Percentiles rank a stretch among this genome's conserved stretches.
Evolutionary conservation across 2,113 vertebrate genomes (phyloP).

Genomic region (Perccottus glenii): DNA sequence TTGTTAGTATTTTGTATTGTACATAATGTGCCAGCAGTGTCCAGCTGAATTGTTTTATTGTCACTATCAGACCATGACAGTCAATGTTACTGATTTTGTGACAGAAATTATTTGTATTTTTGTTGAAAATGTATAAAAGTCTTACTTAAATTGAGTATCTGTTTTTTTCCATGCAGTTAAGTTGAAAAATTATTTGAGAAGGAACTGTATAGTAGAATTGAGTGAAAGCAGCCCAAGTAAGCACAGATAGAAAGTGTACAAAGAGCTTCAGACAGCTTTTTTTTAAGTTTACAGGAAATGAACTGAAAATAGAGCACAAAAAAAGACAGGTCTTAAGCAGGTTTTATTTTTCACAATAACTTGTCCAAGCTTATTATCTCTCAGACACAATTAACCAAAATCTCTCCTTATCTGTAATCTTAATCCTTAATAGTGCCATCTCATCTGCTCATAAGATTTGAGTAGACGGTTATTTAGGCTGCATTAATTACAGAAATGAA

Average conservation of each 20-base stretch:
- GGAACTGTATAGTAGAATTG: too few species aligned
- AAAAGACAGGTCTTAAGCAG: too few species aligned
- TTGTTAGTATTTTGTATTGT: slow-evolving; percentile 50
- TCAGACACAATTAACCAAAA: not conserved
- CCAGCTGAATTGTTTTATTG: not conserved
- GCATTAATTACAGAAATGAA: not conserved
- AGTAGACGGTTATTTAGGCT: not conserved
- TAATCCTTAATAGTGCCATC: not conserved
- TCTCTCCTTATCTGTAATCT: not conserved
- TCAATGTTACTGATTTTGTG: slow-evolving; percentile 53
- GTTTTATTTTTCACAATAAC: not conserved
- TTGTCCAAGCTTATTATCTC: not conserved
- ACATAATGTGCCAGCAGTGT: slow-evolving; percentile 39
- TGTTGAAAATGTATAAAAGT: slow-evolving; percentile 3
- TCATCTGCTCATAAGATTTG: not conserved
- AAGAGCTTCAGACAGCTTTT: not conserved
- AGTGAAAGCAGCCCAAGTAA: not conserved
- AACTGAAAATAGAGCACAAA: not conserved
- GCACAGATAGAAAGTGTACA: not conserved
- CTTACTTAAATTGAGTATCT: slow-evolving; percentile 6
- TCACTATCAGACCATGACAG: slow-evolving; percentile 39
- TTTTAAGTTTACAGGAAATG: not conserved
- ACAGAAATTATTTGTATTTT: slow-evolving; percentile 13
- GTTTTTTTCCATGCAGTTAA: slow-evolving; percentile 19
- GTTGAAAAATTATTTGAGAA: too few species aligned